phyloP scores from a whole-genome alignment of 2,113 vertebrate genomes.

The Scopus umbretta region DNA sequence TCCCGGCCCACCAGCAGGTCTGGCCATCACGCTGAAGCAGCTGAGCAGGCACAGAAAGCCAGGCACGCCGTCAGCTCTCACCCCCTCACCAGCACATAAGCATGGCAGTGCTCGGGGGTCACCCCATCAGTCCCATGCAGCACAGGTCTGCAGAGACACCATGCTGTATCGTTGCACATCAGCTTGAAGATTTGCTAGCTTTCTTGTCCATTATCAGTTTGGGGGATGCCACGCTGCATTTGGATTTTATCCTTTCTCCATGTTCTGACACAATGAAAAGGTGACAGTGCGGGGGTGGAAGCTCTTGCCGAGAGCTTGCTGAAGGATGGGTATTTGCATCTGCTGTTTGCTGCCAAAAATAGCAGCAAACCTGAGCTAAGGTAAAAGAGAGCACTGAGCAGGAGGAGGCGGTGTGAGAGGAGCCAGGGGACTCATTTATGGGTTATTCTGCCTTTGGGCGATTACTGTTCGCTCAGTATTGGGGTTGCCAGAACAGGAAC shows the following conservation, averaged over 20 bases:
- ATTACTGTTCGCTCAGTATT: neutral
- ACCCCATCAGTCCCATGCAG: neutral
- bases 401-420: neutral
- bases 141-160: neutral
- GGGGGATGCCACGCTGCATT: neutral
- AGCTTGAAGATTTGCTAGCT: neutral
- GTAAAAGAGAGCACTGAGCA: neutral
- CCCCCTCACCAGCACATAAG: neutral
- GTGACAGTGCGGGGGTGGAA: neutral
- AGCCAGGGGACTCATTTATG: neutral
- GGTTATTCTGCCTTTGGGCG: neutral
- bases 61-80: neutral
- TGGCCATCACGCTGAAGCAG: neutral
- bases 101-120: neutral
- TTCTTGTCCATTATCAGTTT: neutral
- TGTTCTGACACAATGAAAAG: neutral
- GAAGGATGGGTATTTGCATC: neutral
- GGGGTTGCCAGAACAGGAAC: neutral
- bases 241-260: neutral
- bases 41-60: neutral
- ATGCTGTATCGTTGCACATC: fast-evolving
- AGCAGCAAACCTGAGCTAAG: neutral
- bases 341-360: neutral
- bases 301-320: neutral
- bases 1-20: neutral